Evolutionary conservation across 2,797 vertebrate species (phyloP), one percentile per base, ranked within the genome.

Genomic region (Menidia menidia): DNA sequence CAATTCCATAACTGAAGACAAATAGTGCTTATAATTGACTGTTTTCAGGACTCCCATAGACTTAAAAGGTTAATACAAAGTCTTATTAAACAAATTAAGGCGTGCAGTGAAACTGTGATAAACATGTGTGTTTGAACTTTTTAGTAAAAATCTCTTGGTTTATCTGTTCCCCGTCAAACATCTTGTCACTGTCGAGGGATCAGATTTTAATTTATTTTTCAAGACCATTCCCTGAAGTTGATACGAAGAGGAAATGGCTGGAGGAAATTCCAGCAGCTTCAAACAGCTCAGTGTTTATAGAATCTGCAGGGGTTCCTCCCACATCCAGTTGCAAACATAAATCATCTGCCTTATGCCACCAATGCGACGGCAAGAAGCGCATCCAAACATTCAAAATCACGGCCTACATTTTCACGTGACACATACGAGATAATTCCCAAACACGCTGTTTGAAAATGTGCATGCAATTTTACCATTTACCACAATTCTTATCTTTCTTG

Each of bases 181-280:
- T 51, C 50, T 39, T 54, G 15, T 58, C 30, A 58, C 33, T 54
- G 54, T 33, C 10, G 3, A 3, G 18, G 47, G 41, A 70, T 50
- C 35, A 48, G 6, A 25, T 51, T 62, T 61, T 50, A 2, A 69
- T 78, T 71, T 63, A 3, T 60, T 64, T 66, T 73, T 42, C 47
- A 48, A n/a, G 13, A 44, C 30, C 43, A 3, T 25, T 73, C 62
- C 45, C 65, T 68, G 35, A 73, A 55, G 74, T 52, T 53, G 57
- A 82, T 68, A 73, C 32, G 13, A 56, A 81, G 62, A 87, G 89
- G 80, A 90, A 88, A 73, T 59, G 59, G 73, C 25, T 16, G 62
- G 64, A 89, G 88, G 89, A 93, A 93, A 92, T 91, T 64, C 80
- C 87, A 85, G 50, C 63, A 62, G 73, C 45, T 81, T 66, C 72